These are phyloP conservation scores for Paguma larvata DNA, from an alignment of 2,797 vertebrate species.

Conservation along the genomic window DNA sequence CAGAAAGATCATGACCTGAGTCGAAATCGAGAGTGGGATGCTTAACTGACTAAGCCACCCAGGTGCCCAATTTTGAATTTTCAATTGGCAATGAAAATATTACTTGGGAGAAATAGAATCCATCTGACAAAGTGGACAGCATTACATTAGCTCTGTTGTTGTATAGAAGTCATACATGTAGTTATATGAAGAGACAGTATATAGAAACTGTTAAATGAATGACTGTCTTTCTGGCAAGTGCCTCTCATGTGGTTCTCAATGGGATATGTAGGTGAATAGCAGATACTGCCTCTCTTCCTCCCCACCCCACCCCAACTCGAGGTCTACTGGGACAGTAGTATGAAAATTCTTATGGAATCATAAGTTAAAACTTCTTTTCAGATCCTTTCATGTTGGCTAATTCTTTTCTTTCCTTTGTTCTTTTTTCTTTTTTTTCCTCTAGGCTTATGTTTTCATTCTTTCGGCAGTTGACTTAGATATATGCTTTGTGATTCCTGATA, in stretches of 20 bases:
- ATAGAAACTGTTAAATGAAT: neutral
- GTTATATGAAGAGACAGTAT: neutral
- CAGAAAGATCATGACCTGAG: too few relatives aligned
- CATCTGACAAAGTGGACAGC: neutral
- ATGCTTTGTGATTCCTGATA: neutral
- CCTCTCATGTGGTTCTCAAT: neutral
- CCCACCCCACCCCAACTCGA: too few relatives aligned
- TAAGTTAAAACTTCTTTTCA: neutral
- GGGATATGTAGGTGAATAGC: neutral
- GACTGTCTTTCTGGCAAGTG: neutral
- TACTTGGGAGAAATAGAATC: neutral
- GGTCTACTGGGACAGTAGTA: neutral
- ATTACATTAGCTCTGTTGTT: neutral
- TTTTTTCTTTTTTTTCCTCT: neutral
- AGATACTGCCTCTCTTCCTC: neutral
- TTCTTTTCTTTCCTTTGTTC: neutral
- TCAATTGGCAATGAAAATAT: neutral
- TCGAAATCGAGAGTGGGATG: too few relatives aligned
- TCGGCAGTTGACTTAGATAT: neutral
- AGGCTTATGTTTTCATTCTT: neutral
- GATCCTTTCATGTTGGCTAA: neutral
- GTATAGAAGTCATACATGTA: neutral
- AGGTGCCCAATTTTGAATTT: neutral
- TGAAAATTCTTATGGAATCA: neutral
- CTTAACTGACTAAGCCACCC: too few relatives aligned